These are phyloP conservation scores for Andrena dorsata DNA, from an alignment of 2,888 invertebrate genomes.

Conservation along the genomic window DNA sequence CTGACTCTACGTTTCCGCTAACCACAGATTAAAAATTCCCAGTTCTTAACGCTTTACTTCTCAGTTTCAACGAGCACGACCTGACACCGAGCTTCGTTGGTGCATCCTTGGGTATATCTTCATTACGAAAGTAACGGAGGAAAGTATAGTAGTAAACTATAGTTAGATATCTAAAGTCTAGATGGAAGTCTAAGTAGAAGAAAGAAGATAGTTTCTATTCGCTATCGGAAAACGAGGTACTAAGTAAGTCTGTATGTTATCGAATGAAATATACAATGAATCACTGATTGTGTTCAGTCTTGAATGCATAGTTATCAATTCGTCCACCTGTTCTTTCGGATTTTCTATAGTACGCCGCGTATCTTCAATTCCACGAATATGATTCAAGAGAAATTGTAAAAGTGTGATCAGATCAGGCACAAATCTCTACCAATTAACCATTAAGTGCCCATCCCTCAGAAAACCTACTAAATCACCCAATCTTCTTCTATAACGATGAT, in stretches of 20 bases:
- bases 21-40: not conserved
- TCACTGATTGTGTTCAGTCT: constrained; percentile 48
- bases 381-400: constrained; percentile 42
- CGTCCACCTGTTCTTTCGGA: constrained; percentile 22
- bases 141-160: constrained; percentile 38
- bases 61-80: not conserved
- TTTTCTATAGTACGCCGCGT: not conserved
- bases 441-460: not conserved
- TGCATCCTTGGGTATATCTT: not conserved
- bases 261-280: constrained; percentile 54
- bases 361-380: constrained; percentile 8
- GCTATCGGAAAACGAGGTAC: constrained; percentile 46
- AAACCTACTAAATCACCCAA: not conserved
- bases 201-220: constrained; percentile 47
- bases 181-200: constrained; percentile 40
- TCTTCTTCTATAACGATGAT: not conserved
- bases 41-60: not conserved
- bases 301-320: constrained; percentile 29
- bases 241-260: constrained; percentile 32
- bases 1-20: no score
- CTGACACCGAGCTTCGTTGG: not conserved
- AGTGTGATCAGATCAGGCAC: constrained; percentile 39
- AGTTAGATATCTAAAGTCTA: constrained; percentile 49
- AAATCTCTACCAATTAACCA: constrained; percentile 1
- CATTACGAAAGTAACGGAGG: constrained; percentile 25